These are phyloP conservation scores for Ciconia nigra DNA, from an alignment of 2,797 vertebrate species.

Conservation along the genomic window DNA sequence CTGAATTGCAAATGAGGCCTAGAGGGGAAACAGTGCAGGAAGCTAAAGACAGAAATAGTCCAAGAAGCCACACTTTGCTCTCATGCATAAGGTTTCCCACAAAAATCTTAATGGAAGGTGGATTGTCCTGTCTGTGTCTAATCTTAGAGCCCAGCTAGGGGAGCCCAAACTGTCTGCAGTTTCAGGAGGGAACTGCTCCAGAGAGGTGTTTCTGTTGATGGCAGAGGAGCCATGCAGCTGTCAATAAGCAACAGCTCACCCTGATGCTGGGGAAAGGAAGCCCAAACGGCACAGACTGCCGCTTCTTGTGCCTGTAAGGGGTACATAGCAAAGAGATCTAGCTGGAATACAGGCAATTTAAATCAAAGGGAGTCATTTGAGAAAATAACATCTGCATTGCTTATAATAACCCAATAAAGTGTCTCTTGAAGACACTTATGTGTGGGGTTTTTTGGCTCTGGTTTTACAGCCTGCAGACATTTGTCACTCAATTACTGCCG, in stretches of 20 bases:
- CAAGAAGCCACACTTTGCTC: neutral
- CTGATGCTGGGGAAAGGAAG: neutral
- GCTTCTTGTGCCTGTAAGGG: neutral
- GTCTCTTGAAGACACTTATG: neutral
- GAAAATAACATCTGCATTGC: neutral
- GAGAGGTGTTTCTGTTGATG: neutral
- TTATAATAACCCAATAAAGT: neutral
- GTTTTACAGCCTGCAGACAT: neutral
- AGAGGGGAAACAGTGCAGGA: neutral
- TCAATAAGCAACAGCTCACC: neutral
- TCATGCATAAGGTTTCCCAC: neutral
- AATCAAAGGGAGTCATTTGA: neutral
- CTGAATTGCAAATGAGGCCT: neutral
- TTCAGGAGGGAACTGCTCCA: neutral
- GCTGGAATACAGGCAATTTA: neutral
- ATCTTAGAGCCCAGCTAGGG: neutral
- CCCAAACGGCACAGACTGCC: neutral
- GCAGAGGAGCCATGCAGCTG: neutral
- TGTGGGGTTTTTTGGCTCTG: neutral
- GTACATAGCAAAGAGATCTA: neutral
- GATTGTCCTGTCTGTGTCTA: neutral
- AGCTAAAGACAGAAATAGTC: neutral
- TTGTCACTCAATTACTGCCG: neutral
- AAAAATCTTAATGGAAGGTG: neutral
- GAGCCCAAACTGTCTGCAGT: neutral